Percentiles rank a stretch among this genome's conserved stretches.
Conservation (phyloP, 2,113 vertebrate species). For the Capreolus pygargus region DNA sequence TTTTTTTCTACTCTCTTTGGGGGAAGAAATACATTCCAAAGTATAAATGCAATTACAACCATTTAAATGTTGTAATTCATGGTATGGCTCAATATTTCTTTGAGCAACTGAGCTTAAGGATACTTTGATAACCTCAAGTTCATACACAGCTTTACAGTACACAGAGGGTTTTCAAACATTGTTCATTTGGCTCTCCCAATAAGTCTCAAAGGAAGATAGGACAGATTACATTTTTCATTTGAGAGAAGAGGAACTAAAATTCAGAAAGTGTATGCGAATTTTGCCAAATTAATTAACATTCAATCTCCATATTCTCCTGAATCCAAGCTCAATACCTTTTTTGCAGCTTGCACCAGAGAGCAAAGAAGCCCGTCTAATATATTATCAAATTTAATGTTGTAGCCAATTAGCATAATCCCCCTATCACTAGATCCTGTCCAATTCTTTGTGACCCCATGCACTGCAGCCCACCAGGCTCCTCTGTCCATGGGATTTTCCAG, state of each 20-base stretch:
- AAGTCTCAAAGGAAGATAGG: not conserved
- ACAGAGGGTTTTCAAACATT: not conserved
- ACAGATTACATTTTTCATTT: not conserved
- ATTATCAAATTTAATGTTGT: not conserved
- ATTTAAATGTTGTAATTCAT: not conserved
- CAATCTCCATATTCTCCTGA: not conserved
- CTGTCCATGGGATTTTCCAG: not conserved
- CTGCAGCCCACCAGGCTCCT: not conserved
- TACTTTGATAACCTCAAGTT: not conserved
- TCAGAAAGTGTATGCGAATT: not conserved
- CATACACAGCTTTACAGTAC: not conserved
- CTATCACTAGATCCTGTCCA: fast-evolving
- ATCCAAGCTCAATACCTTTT: not conserved
- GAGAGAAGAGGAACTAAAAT: not conserved
- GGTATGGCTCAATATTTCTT: not conserved
- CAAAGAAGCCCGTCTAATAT: not conserved
- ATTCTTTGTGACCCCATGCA: not conserved
- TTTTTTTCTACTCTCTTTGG: not conserved
- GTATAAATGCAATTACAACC: not conserved
- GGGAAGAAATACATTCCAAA: not conserved
- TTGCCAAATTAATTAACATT: not conserved
- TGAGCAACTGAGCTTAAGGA: not conserved
- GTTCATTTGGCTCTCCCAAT: not conserved
- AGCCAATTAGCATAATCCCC: not conserved
- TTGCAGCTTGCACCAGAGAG: not conserved